Evolutionary conservation across 23 tunicate species (phyloP).

Genomic region (Trididemnum miniatum): DNA sequence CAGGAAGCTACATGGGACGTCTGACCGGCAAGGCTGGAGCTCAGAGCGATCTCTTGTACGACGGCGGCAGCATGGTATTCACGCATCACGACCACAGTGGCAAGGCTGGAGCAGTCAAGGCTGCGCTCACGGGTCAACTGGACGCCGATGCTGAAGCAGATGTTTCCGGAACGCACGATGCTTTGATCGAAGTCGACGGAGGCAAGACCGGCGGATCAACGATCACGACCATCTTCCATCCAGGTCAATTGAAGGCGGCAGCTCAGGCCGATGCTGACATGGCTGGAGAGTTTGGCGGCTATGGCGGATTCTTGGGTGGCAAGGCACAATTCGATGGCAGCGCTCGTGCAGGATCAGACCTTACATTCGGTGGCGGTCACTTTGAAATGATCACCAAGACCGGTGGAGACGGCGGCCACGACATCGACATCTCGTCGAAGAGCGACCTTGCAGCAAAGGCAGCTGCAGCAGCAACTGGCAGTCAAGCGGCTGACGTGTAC

Average conservation of each 20-base stretch:
- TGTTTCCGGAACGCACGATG: constrained; percentile 4
- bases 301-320: constrained; percentile 13
- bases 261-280: neutral
- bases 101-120: neutral
- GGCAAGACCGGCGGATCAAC: constrained; percentile 14
- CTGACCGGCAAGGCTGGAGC: constrained; percentile 8
- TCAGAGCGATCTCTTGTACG: constrained; percentile 8
- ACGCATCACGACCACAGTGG: constrained; percentile 5
- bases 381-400: constrained; percentile 15
- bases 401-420: neutral
- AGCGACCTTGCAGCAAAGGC: constrained; percentile 8
- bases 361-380: neutral
- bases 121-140: constrained; percentile 3
- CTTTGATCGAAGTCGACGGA: constrained; percentile 7
- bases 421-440: constrained; percentile 6
- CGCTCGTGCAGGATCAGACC: neutral
- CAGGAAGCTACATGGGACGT: neutral
- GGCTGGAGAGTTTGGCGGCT: constrained; percentile 3
- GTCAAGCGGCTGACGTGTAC: constrained; percentile 3
- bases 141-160: neutral
- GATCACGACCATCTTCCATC: neutral
- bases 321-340: neutral
- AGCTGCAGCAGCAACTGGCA: constrained; percentile 19
- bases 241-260: neutral
- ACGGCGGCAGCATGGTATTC: neutral